phyloP scores from a whole-genome alignment of 2,888 invertebrate species.

The Lepidochrysops patricia region DNA sequence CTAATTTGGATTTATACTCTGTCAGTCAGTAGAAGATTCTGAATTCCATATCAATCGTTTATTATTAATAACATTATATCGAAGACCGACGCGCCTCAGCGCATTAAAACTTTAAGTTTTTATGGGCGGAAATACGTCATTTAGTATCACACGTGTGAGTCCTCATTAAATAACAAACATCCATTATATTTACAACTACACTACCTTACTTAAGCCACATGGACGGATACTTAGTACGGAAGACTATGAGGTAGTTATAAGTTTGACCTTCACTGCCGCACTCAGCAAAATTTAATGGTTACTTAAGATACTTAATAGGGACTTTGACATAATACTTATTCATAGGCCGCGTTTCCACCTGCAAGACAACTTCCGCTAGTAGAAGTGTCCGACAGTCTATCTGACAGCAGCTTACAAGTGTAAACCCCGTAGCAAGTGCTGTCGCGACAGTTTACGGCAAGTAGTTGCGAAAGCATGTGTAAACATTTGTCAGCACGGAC shows the following conservation, averaged over 20 bases:
- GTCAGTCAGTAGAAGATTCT: neutral
- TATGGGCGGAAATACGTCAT: neutral
- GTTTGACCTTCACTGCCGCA: constrained; percentile 10
- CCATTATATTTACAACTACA: constrained; percentile 34
- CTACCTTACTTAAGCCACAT: constrained; percentile 49
- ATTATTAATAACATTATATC: neutral
- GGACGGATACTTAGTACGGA: constrained; percentile 42
- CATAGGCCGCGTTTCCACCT: too few relatives aligned
- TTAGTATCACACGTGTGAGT: neutral
- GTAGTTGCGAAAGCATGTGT: too few relatives aligned
- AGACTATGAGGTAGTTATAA: constrained; percentile 50
- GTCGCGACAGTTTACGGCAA: too few relatives aligned
- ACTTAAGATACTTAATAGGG: too few relatives aligned
- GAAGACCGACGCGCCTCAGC: neutral
- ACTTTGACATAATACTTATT: too few relatives aligned
- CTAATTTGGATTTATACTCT: neutral
- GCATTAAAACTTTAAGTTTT: neutral
- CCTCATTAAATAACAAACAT: neutral
- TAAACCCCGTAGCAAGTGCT: too few relatives aligned
- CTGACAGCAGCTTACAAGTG: too few relatives aligned
- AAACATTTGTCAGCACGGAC: too few relatives aligned
- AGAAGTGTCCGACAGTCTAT: too few relatives aligned
- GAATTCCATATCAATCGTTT: neutral
- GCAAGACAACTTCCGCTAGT: too few relatives aligned
- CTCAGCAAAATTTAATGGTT: too few relatives aligned